phyloP scores from a whole-genome alignment of 2,888 invertebrate species.

The Silvanus unidentatus region DNA sequence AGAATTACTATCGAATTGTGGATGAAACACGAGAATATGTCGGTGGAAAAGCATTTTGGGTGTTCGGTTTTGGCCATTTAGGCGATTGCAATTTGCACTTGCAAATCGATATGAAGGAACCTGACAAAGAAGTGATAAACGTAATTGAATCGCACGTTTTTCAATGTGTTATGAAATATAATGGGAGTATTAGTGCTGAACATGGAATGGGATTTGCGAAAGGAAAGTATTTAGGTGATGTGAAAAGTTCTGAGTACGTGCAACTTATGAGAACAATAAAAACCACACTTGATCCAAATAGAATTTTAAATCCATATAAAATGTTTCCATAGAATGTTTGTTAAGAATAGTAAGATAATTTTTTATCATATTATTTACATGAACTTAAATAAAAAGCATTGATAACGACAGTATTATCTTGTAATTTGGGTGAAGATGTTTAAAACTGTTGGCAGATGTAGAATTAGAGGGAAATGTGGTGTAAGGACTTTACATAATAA shows the following conservation, averaged over 20 bases:
- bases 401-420: too few species aligned
- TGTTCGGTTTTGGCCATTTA: slow-evolving; percentile 91
- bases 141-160: slow-evolving; percentile 83
- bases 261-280: slow-evolving; percentile 79
- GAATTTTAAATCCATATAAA: slow-evolving; percentile 96
- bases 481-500: slow-evolving; percentile 9
- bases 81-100: slow-evolving; percentile 94
- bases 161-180: slow-evolving; percentile 69
- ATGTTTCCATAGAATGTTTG: slow-evolving; percentile 46
- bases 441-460: too few species aligned
- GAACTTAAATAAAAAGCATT: too few species aligned
- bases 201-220: slow-evolving; percentile 93
- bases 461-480: too few species aligned
- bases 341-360: too few species aligned
- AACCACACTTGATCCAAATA: slow-evolving; percentile 82
- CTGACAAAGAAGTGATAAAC: slow-evolving; percentile 53
- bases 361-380: too few species aligned
- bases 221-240: slow-evolving; percentile 69
- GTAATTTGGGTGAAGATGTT: too few species aligned
- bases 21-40: slow-evolving; percentile 60
- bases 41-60: slow-evolving; percentile 54
- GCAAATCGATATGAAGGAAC: slow-evolving; percentile 65
- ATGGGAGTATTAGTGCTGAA: slow-evolving; percentile 92
- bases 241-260: slow-evolving; percentile 68
- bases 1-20: slow-evolving; percentile 76